Conservation (phyloP, 2,113 vertebrate genomes). For the Anguilla japonica region DNA sequence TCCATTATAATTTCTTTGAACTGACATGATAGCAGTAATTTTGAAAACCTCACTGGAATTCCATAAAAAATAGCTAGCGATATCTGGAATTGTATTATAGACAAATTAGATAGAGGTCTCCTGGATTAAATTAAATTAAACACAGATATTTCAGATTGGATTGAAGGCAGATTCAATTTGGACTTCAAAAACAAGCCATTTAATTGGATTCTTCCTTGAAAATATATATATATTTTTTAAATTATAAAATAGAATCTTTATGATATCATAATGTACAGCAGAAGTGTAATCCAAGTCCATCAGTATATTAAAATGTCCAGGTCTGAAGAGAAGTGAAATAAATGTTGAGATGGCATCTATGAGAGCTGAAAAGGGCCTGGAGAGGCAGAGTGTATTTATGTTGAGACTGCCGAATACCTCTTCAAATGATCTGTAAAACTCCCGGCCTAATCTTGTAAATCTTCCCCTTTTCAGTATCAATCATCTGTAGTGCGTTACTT, state of each 20-base stretch:
- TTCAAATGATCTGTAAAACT: conserved; percentile 18
- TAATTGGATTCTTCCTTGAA: conserved; percentile 51
- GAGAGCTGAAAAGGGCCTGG: conserved; percentile 24
- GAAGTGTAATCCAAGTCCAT: conserved; percentile 52
- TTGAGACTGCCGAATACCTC: conserved; percentile 1
- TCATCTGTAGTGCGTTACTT: not conserved
- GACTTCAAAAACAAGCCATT: conserved; percentile 43
- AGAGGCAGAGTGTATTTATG: conserved; percentile 5
- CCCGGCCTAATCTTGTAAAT: conserved; percentile 30
- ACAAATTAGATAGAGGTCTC: conserved; percentile 46
- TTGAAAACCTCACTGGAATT: conserved; percentile 32
- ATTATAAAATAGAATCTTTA: conserved; percentile 36
- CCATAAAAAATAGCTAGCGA: conserved; percentile 44
- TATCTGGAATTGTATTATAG: conserved; percentile 46
- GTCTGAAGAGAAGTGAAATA: conserved; percentile 32
- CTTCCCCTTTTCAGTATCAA: conserved; percentile 3
- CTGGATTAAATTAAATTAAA: conserved; percentile 51
- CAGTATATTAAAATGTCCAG: conserved; percentile 57
- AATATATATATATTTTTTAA: conserved; percentile 40
- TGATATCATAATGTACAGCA: conserved; percentile 35
- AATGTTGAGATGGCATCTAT: conserved; percentile 28
- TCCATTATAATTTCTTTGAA: conserved; percentile 41
- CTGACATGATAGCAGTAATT: conserved; percentile 38
- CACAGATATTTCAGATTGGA: conserved; percentile 56
- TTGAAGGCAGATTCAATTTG: conserved; percentile 64